Percentiles rank a stretch among this genome's conserved stretches.
Conservation (phyloP, 2,888 invertebrate genomes). For the Macrosoma leucophasiata region DNA sequence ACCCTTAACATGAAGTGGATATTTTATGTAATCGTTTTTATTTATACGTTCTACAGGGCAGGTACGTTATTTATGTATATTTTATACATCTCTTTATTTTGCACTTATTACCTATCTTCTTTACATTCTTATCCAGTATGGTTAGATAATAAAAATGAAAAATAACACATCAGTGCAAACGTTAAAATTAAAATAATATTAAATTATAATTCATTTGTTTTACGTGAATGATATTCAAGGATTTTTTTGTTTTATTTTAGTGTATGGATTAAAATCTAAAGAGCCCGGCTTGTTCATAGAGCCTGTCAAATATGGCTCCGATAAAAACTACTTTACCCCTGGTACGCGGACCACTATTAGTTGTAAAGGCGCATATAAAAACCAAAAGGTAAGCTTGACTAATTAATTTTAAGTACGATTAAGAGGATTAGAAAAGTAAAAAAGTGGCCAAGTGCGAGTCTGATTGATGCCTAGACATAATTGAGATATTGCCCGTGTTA, state of each 20-base stretch:
- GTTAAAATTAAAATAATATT: too few relatives aligned
- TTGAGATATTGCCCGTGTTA: too few relatives aligned
- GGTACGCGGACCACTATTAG: conserved; percentile 41
- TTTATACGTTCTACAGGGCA: conserved; percentile 50
- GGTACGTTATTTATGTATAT: conserved; percentile 32
- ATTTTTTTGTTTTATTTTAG: conserved; percentile 29
- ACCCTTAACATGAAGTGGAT: conserved; percentile 49
- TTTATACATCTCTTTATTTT: not conserved
- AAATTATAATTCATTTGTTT: too few relatives aligned
- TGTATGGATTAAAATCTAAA: conserved; percentile 33
- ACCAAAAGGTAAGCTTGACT: conserved; percentile 42
- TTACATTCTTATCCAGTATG: too few relatives aligned
- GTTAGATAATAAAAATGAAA: too few relatives aligned
- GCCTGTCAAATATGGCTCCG: conserved; percentile 34
- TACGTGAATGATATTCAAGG: too few relatives aligned
- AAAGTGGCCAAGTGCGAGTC: not conserved
- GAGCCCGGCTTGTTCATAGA: conserved; percentile 36
- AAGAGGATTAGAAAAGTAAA: not conserved
- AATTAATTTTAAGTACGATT: conserved; percentile 1
- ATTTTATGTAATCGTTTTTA: conserved; percentile 46
- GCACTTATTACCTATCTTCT: not conserved
- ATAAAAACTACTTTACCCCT: conserved; percentile 34
- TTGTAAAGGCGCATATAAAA: conserved; percentile 43
- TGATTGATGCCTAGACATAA: too few relatives aligned
- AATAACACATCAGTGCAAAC: too few relatives aligned